These are phyloP conservation scores for Amaurobius ferox DNA, from an alignment of 2,888 invertebrate genomes.

Conservation along the genomic window DNA sequence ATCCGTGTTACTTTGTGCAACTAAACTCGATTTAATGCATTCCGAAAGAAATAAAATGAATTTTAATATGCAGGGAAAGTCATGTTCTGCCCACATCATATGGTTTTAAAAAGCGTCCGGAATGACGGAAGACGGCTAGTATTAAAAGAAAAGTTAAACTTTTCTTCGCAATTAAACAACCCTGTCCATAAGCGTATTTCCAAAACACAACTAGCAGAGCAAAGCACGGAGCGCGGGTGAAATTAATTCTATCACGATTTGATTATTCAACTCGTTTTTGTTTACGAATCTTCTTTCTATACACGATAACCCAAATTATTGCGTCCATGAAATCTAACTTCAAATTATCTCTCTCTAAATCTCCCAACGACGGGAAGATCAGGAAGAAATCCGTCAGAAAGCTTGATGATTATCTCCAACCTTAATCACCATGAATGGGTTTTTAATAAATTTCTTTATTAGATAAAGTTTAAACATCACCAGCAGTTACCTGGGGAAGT, in stretches of 20 bases:
- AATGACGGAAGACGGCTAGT: too few species aligned
- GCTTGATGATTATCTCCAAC: constrained; percentile 36
- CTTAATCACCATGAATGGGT: constrained; percentile 43
- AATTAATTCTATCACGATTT: constrained; percentile 5
- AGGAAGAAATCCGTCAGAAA: constrained; percentile 22
- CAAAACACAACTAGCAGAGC: background rate
- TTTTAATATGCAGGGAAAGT: too few species aligned
- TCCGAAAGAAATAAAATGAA: too few species aligned
- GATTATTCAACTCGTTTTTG: background rate
- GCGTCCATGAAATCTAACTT: constrained; percentile 37
- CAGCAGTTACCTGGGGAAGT: constrained; percentile 16
- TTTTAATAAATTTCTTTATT: constrained; percentile 47
- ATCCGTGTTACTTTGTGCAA: too few species aligned
- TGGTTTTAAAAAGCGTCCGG: too few species aligned
- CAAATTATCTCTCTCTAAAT: constrained; percentile 34
- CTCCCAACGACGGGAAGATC: constrained; percentile 12
- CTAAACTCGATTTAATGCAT: too few species aligned
- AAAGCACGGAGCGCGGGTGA: background rate
- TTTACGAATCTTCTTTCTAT: background rate
- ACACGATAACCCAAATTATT: constrained; percentile 37
- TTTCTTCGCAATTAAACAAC: too few species aligned
- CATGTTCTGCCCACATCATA: too few species aligned
- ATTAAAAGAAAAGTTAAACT: too few species aligned
- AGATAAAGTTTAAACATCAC: constrained; percentile 35
- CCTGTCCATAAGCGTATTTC: background rate